These are phyloP conservation scores for Rhynchophorus ferrugineus DNA, from an alignment of 1,140 invertebrate species.

Conservation along the genomic window DNA sequence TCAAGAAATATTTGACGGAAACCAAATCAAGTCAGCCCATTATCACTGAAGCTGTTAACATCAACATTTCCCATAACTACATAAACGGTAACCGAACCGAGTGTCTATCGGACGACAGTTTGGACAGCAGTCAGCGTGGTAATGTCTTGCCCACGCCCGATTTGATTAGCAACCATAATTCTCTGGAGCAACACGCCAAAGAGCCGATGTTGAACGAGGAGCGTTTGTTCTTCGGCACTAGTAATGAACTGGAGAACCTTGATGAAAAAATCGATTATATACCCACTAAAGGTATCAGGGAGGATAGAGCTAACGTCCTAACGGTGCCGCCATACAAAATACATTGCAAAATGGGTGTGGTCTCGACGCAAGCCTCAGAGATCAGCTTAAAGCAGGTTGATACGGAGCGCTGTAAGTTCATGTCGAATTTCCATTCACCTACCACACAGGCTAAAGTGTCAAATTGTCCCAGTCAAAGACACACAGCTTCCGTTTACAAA, in stretches of 20 bases:
- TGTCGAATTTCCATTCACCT: constrained; percentile 8
- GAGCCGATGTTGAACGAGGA: constrained; percentile 4
- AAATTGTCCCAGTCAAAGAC: not conserved
- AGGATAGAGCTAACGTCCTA: constrained; percentile 1
- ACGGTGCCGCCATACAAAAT: constrained; percentile 10
- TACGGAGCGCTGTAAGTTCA: not conserved
- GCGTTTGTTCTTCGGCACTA: constrained; percentile 4
- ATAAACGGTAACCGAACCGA: constrained; percentile 30
- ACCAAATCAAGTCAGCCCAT: constrained; percentile 30
- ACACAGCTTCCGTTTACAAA: not conserved
- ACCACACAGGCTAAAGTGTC: not conserved
- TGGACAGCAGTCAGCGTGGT: constrained; percentile 25
- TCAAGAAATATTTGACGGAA: constrained; percentile 37
- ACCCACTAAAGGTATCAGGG: constrained; percentile 2
- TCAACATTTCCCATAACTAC: constrained; percentile 47
- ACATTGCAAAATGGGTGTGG: constrained; percentile 5
- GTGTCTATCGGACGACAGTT: constrained; percentile 42
- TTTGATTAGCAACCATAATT: constrained; percentile 38
- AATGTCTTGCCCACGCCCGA: constrained; percentile 35
- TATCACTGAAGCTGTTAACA: constrained; percentile 44
- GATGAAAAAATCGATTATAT: constrained; percentile 8
- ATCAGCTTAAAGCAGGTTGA: not conserved
- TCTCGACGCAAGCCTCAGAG: constrained; percentile 5
- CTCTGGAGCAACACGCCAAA: constrained; percentile 28
- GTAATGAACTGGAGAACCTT: not conserved